These are phyloP conservation scores for Adelognathus sp. DNA, from an alignment of 2,888 invertebrate genomes.

Conservation along the genomic window DNA sequence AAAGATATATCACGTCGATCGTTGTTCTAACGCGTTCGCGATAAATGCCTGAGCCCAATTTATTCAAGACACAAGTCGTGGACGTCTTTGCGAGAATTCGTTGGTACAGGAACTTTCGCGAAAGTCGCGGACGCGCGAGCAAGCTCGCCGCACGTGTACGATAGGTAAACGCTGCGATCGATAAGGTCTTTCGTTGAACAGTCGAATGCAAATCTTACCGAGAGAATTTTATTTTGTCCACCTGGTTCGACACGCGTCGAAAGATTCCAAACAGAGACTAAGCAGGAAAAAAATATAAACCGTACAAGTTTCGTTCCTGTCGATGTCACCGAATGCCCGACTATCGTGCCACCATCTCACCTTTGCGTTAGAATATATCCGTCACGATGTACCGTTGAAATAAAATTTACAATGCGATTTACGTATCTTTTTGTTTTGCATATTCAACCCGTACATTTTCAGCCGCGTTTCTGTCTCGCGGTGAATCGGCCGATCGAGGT, in stretches of 20 bases:
- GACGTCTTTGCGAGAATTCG: neutral
- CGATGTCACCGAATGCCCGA: neutral
- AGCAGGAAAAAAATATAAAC: conserved; percentile 12
- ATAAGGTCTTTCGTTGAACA: conserved; percentile 28
- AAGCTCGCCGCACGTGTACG: neutral
- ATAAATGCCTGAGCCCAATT: conserved; percentile 44
- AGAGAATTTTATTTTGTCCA: conserved; percentile 21
- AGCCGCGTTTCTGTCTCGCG: neutral
- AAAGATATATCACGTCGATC: neutral
- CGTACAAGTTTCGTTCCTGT: neutral
- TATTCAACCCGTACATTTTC: neutral
- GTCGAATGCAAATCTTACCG: conserved; percentile 38
- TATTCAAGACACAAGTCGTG: conserved; percentile 11
- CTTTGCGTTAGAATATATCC: conserved; percentile 8
- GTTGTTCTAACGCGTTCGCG: conserved; percentile 18
- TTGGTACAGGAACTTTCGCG: neutral
- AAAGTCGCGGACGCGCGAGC: neutral
- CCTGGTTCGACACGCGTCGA: neutral
- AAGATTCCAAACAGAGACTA: neutral
- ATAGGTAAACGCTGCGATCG: neutral
- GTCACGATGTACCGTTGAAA: neutral
- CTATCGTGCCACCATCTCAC: conserved; percentile 2
- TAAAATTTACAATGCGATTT: neutral
- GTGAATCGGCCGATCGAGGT: neutral
- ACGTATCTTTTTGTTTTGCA: neutral